A percentile compares a stretch with the other conserved stretches of the same genome.
Evolutionary conservation across 2,113 vertebrate genomes (phyloP).

Genomic region (Girardinichthys multiradiatus): DNA sequence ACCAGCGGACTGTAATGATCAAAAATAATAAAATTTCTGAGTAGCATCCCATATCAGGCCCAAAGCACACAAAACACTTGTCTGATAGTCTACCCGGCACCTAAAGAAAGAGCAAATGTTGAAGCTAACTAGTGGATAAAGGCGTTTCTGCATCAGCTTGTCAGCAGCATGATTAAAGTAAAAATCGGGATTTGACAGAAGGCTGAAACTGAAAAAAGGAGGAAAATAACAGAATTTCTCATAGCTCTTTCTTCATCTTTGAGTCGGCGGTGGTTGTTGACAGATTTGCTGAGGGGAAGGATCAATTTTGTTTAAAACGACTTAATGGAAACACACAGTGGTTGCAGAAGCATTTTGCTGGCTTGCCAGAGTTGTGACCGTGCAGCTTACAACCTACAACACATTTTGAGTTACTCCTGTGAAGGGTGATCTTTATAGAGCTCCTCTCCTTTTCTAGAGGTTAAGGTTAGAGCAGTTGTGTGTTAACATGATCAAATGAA

Average conservation of each 20-base stretch:
- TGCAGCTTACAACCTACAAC: no score
- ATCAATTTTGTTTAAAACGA: conserved; percentile 28
- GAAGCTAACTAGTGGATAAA: conserved; percentile 26
- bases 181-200: conserved; percentile 48
- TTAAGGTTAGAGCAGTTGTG: background rate
- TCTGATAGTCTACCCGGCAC: background rate
- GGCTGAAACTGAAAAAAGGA: conserved; percentile 20
- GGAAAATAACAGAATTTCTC: conserved; percentile 8
- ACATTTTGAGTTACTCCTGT: background rate
- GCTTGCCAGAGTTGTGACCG: no score
- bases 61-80: background rate
- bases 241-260: conserved; percentile 20
- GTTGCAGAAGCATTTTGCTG: background rate
- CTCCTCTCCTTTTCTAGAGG: background rate
- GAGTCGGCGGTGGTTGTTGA: conserved; percentile 18
- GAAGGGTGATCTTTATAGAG: background rate
- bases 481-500: background rate
- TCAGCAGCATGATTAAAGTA: conserved; percentile 54
- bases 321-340: background rate
- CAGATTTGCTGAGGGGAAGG: conserved; percentile 33
- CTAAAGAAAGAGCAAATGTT: conserved; percentile 12
- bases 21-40: background rate
- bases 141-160: conserved; percentile 31
- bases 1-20: background rate
- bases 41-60: background rate